phyloP scores from a whole-genome alignment of 2,888 invertebrate species.

The Tribolium freemani region DNA sequence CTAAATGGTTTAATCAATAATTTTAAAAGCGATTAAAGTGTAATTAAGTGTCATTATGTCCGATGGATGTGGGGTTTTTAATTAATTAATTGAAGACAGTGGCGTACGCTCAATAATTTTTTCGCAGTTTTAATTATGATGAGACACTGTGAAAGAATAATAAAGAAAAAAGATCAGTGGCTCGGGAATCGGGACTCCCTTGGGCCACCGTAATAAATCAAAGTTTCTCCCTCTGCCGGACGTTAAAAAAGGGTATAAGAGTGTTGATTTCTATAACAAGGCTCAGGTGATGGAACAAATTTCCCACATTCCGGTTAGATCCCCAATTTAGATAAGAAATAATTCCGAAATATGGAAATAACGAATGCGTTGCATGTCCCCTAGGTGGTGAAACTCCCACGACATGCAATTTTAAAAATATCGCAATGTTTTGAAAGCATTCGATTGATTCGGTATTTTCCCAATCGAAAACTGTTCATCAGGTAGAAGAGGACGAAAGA shows the following conservation, averaged over 20 bases:
- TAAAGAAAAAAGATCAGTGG: constrained; percentile 7
- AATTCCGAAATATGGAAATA: constrained; percentile 7
- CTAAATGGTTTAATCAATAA: no score
- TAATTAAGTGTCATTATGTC: no score
- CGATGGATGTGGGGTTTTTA: no score
- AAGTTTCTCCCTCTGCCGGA: no score
- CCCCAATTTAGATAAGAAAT: constrained; percentile 6
- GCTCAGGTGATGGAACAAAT: neutral
- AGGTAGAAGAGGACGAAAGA: constrained; percentile 5
- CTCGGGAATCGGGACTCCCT: neutral
- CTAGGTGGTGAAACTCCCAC: neutral
- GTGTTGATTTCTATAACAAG: neutral
- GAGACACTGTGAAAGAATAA: constrained; percentile 1
- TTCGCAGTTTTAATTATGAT: no score
- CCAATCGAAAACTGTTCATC: constrained; percentile 16
- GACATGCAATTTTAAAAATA: constrained; percentile 12
- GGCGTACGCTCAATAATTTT: no score
- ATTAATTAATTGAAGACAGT: no score
- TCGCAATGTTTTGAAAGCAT: neutral
- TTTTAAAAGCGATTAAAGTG: no score
- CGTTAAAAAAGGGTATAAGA: neutral
- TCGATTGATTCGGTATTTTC: neutral
- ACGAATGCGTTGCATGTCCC: constrained; percentile 16
- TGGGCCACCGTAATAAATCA: constrained; percentile 2
- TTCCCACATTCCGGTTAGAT: neutral